Conservation (phyloP, 1,140 invertebrate species). For the Dufourea novaeangliae region DNA sequence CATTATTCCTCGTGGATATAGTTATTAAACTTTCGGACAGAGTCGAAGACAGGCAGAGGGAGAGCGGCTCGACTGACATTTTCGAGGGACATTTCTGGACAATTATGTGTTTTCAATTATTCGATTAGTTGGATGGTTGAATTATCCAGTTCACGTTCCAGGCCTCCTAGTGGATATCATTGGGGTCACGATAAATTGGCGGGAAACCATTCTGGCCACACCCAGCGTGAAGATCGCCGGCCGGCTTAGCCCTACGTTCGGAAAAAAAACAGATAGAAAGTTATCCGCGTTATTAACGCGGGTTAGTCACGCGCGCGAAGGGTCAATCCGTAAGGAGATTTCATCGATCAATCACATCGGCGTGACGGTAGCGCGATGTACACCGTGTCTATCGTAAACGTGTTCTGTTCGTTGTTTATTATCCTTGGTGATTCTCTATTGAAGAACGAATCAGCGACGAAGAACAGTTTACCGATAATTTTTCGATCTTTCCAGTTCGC, state of each 20-base stretch:
- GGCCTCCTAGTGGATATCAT: background rate
- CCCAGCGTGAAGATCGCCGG: slow-evolving; percentile 7
- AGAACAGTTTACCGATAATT: no score
- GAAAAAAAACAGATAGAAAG: slow-evolving; percentile 31
- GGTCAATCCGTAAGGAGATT: slow-evolving; percentile 50
- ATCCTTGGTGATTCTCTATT: no score
- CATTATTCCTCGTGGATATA: background rate
- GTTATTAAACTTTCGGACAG: background rate
- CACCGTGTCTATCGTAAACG: background rate
- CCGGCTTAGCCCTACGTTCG: background rate
- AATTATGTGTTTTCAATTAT: background rate
- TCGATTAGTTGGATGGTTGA: background rate
- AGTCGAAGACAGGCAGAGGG: no score
- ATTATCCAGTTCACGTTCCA: background rate
- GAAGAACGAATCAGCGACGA: no score
- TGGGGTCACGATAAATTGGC: slow-evolving; percentile 31
- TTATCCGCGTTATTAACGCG: slow-evolving; percentile 42
- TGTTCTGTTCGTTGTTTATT: no score
- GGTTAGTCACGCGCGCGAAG: slow-evolving; percentile 34
- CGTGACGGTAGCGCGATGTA: background rate
- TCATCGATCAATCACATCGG: slow-evolving; percentile 35
- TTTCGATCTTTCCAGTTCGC: no score
- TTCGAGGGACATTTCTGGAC: no score
- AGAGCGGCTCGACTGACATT: background rate
- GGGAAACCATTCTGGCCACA: slow-evolving; percentile 45